phyloP scores from a whole-genome alignment of 2,888 invertebrate genomes.

The Ashinkailepas kermadecensis region DNA sequence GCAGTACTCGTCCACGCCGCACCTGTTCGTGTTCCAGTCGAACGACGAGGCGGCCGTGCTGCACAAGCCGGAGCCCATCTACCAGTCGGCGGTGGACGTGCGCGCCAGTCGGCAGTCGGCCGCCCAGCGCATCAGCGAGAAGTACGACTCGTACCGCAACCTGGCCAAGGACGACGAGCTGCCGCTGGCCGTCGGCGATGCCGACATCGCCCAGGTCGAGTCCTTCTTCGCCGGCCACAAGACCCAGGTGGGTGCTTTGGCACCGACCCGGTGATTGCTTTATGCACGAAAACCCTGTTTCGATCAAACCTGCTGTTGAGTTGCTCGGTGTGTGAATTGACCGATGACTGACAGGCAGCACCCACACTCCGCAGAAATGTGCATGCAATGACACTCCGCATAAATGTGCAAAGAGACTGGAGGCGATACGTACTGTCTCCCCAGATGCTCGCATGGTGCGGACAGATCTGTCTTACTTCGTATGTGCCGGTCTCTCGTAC shows the following conservation, averaged over 20 bases:
- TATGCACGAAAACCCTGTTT: too few relatives aligned
- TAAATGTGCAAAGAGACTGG: too few relatives aligned
- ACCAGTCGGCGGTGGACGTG: conserved; percentile 33
- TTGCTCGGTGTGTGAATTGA: too few relatives aligned
- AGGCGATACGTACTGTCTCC: too few relatives aligned
- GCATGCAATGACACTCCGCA: too few relatives aligned
- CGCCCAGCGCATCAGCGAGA: conserved; percentile 31
- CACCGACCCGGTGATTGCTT: too few relatives aligned
- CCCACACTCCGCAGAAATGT: too few relatives aligned
- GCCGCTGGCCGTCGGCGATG: conserved; percentile 47
- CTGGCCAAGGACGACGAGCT: conserved; percentile 31
- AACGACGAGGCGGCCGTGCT: conserved; percentile 29
- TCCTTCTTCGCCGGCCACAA: conserved; percentile 67
- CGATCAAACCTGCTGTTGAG: too few relatives aligned
- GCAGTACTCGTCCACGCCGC: conserved; percentile 34
- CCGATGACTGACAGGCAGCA: too few relatives aligned
- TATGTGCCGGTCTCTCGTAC: too few relatives aligned
- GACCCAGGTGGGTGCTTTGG: conserved; percentile 55
- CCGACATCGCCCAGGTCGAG: conserved; percentile 61
- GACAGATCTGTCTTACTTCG: too few relatives aligned
- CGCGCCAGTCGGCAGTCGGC: conserved; percentile 29
- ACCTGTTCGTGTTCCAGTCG: conserved; percentile 34
- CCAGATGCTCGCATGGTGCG: too few relatives aligned
- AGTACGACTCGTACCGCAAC: conserved; percentile 32
- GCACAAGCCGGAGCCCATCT: conserved; percentile 32